Percentiles rank a stretch among this genome's conserved stretches.
Evolutionary conservation across 2,797 vertebrate genomes (phyloP).

Genomic region (Xenentodon cancila): DNA sequence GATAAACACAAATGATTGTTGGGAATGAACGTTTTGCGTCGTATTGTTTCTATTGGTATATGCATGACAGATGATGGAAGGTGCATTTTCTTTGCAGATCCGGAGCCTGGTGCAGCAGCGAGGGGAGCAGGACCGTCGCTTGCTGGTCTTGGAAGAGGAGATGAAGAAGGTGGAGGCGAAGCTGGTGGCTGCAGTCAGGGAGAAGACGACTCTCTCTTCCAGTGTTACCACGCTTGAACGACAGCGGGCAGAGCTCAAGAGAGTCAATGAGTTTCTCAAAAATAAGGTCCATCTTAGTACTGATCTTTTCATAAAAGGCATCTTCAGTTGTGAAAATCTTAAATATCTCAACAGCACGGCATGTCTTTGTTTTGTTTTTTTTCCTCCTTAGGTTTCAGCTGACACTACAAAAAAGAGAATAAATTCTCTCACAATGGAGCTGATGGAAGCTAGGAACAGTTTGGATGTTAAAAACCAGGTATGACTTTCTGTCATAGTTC

Average conservation of each 20-base stretch:
- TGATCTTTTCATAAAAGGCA: not conserved
- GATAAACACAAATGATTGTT: not conserved
- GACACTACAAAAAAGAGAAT: conserved; percentile 91
- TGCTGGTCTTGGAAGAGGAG: conserved; percentile 87
- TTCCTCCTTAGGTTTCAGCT: conserved; percentile 85
- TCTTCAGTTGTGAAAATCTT: not conserved
- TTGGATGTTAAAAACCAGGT: conserved; percentile 90
- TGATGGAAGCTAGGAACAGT: conserved; percentile 90
- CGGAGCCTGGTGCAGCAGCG: conserved; percentile 88
- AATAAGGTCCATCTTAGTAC: conserved; percentile 85
- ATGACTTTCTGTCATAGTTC: conserved; percentile 4
- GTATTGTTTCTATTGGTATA: not conserved
- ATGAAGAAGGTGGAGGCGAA: conserved; percentile 88
- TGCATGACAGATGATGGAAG: not conserved
- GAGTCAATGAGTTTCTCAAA: conserved; percentile 91
- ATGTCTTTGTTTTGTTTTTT: not conserved
- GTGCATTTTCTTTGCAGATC: conserved; percentile 78
- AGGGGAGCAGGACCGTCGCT: conserved; percentile 86
- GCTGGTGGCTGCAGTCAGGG: conserved; percentile 85
- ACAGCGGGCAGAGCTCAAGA: conserved; percentile 87
- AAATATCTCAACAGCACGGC: not conserved
- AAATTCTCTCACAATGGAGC: conserved; percentile 86
- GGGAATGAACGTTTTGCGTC: not conserved
- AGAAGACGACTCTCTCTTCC: conserved; percentile 88
- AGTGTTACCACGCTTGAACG: conserved; percentile 88